A percentile compares a stretch with the other conserved stretches of the same genome.
These are phyloP conservation scores for Orchesella flavescens DNA, from an alignment of 2,888 invertebrate genomes.

Conservation along the genomic window DNA sequence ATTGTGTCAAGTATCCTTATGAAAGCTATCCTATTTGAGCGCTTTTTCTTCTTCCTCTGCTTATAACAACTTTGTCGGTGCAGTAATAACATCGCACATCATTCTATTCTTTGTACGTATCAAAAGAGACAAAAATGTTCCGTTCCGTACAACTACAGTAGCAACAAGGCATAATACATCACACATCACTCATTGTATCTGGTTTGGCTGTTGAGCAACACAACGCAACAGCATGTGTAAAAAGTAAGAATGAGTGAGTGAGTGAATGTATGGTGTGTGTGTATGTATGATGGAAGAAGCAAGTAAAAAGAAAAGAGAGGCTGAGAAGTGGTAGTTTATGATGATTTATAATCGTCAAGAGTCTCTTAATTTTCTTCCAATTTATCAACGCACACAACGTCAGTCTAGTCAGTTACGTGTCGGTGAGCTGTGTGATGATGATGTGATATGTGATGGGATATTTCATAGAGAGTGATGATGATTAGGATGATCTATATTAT, in stretches of 20 bases:
- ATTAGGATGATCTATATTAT: conserved; percentile 55
- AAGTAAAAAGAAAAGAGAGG: conserved; percentile 38
- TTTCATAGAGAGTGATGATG: conserved; percentile 48
- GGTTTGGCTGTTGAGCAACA: too few species aligned
- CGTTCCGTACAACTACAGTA: neutral
- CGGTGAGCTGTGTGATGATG: conserved; percentile 59
- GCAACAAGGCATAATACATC: neutral
- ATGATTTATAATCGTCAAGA: conserved; percentile 71
- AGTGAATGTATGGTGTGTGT: too few species aligned
- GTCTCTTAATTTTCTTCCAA: conserved; percentile 71
- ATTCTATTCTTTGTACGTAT: neutral
- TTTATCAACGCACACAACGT: conserved; percentile 69
- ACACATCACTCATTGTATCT: too few species aligned
- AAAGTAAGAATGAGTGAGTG: too few species aligned
- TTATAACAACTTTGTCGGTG: neutral
- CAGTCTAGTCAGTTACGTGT: conserved; percentile 60
- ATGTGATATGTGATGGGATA: conserved; percentile 54
- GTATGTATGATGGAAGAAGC: neutral
- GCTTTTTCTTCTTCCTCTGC: neutral
- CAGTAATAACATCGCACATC: neutral
- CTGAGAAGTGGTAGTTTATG: conserved; percentile 65
- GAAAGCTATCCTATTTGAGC: conserved; percentile 18
- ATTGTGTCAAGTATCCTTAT: conserved; percentile 41
- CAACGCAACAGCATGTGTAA: too few species aligned
- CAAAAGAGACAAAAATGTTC: too few species aligned